phyloP scores from a whole-genome alignment of 1,140 invertebrate genomes.

The Globodera ellingtonae region DNA sequence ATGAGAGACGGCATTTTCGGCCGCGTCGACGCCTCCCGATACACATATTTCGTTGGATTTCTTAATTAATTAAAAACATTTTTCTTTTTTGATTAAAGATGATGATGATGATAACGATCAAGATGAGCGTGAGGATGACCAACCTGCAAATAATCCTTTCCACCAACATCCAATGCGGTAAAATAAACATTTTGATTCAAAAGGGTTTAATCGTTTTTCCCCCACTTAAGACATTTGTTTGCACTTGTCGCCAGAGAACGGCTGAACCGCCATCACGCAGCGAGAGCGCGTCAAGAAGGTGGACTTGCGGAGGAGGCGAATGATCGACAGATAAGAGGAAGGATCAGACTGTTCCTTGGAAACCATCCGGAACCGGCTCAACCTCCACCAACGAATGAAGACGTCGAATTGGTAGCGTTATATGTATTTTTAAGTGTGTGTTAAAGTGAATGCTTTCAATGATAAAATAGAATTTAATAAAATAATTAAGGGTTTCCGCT shows the following conservation, averaged over 20 bases:
- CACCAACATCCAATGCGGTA: not conserved
- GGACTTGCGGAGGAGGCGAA: not conserved
- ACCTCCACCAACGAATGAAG: conserved; percentile 1
- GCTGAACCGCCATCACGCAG: conserved; percentile 21
- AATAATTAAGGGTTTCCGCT: not conserved
- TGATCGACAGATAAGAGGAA: not conserved
- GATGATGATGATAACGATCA: not conserved
- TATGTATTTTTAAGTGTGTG: no score
- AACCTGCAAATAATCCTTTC: not conserved
- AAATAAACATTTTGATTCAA: not conserved
- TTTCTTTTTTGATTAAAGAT: not conserved
- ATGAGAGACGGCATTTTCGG: not conserved
- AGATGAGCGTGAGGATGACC: not conserved
- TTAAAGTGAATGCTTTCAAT: not conserved
- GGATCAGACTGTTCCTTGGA: not conserved
- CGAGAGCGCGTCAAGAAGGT: conserved; percentile 2
- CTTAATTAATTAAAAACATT: not conserved
- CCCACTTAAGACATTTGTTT: conserved; percentile 17
- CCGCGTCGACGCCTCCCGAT: not conserved
- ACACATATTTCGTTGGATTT: not conserved
- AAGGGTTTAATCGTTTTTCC: not conserved
- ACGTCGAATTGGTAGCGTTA: not conserved
- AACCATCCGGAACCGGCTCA: not conserved
- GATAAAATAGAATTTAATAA: not conserved
- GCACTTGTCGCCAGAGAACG: conserved; percentile 19